phyloP scores from a whole-genome alignment of 2,888 invertebrate genomes.

The Lasioglossum marginatum region DNA sequence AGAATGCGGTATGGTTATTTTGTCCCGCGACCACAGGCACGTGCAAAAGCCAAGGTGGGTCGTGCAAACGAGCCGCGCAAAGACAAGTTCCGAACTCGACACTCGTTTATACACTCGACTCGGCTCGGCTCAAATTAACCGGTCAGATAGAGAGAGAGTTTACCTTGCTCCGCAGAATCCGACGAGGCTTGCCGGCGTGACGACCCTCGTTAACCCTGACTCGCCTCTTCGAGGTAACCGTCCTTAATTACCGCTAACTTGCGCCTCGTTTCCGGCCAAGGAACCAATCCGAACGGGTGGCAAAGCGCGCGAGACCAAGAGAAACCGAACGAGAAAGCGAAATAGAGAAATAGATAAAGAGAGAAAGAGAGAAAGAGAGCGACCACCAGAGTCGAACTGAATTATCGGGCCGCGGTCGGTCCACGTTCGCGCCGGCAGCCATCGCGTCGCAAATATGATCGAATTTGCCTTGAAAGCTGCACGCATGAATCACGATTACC shows the following conservation, averaged over 20 bases:
- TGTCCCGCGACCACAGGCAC: neutral
- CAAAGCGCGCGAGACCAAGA: neutral
- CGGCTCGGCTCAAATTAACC: conserved; percentile 62
- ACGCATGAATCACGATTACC: conserved; percentile 73
- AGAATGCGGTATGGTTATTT: neutral
- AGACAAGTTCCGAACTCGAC: conserved; percentile 28
- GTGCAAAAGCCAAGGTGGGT: neutral
- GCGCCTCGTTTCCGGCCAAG: conserved; percentile 48
- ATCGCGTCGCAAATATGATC: conserved; percentile 47
- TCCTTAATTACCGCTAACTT: conserved; percentile 68
- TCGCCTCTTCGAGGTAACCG: conserved; percentile 55
- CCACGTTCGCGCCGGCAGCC: conserved; percentile 6
- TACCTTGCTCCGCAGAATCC: conserved; percentile 66
- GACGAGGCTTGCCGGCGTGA: conserved; percentile 46
- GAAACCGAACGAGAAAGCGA: neutral
- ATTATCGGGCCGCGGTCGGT: neutral
- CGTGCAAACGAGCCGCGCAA: conserved; percentile 7
- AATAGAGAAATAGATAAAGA: neutral
- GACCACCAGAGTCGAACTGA: neutral
- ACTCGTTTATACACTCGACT: conserved; percentile 40
- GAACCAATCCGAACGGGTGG: conserved; percentile 24
- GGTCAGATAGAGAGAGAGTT: conserved; percentile 60
- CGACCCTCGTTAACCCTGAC: conserved; percentile 70
- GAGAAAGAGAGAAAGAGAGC: neutral
- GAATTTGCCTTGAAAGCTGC: conserved; percentile 56